phyloP scores from a whole-genome alignment of 2,797 vertebrate genomes.

The Dendrocincla fuliginosa region DNA sequence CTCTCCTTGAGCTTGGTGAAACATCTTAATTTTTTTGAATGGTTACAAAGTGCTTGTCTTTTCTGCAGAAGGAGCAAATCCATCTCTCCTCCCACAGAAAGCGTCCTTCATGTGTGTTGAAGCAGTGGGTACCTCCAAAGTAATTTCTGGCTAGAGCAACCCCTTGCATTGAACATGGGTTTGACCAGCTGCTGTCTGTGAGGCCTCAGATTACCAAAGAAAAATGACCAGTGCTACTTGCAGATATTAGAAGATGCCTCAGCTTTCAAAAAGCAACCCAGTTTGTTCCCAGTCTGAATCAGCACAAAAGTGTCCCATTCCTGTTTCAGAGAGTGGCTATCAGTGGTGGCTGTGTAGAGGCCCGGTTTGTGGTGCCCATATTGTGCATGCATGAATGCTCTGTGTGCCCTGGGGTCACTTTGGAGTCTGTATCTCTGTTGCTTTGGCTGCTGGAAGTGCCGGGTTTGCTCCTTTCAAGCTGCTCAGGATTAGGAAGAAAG shows the following conservation, averaged over 20 bases:
- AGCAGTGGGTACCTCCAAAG: neutral
- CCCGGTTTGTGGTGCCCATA: neutral
- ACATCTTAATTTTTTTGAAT: neutral
- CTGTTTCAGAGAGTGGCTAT: neutral
- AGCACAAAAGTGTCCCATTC: neutral
- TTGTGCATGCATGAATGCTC: fast-evolving
- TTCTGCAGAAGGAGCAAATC: neutral
- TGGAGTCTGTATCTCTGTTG: neutral
- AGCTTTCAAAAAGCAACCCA: neutral
- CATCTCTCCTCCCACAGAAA: neutral
- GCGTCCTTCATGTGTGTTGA: neutral
- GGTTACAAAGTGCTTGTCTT: neutral
- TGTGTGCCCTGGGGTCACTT: fast-evolving
- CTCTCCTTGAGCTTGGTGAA: neutral
- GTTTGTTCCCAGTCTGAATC: neutral
- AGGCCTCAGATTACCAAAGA: neutral
- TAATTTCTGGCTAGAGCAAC: neutral
- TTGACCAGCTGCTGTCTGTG: neutral
- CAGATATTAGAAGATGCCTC: neutral
- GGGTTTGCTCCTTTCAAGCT: neutral
- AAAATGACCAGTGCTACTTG: neutral
- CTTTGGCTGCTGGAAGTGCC: neutral
- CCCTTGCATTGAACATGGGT: neutral
- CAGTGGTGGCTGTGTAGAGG: neutral
- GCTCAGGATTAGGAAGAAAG: neutral